Conservation (phyloP, 2,888 invertebrate genomes). For the Mesorhabditis belari region DNA sequence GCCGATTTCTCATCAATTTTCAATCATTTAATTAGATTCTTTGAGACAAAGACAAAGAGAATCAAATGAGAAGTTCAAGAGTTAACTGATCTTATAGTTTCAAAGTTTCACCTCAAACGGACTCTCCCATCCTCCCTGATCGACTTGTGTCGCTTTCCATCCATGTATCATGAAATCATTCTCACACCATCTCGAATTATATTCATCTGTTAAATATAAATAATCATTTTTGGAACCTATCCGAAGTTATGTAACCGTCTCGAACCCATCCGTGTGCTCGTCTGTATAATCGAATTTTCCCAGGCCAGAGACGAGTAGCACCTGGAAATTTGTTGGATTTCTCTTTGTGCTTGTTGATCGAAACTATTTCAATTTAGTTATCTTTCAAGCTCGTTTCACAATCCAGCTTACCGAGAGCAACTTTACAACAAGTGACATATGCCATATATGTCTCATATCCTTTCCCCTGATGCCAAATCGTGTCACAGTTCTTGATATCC, state of each 20-base stretch:
- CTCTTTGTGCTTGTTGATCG: too few species aligned
- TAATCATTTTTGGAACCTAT: conserved; percentile 17
- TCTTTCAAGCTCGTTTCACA: conserved; percentile 2
- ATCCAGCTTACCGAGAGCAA: conserved; percentile 31
- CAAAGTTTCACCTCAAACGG: conserved; percentile 37
- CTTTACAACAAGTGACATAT: conserved; percentile 45
- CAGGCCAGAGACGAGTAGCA: conserved; percentile 36
- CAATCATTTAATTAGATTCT: neutral
- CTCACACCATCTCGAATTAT: conserved; percentile 15
- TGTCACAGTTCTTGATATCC: conserved; percentile 34
- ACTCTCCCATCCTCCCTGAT: conserved; percentile 28
- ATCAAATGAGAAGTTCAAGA: neutral
- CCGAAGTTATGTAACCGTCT: conserved; percentile 36
- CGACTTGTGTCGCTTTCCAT: conserved; percentile 32
- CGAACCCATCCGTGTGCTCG: conserved; percentile 39
- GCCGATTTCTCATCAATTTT: too few species aligned
- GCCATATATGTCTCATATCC: conserved; percentile 48
- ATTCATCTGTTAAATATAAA: neutral
- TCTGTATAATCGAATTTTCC: conserved; percentile 37
- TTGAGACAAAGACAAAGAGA: conserved; percentile 1
- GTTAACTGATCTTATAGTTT: too few species aligned
- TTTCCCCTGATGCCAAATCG: conserved; percentile 38
- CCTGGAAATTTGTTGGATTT: conserved; percentile 9
- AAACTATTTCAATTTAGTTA: neutral
- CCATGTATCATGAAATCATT: conserved; percentile 44